Evolutionary conservation across 2,888 invertebrate genomes (phyloP).

Genomic region (Amiota mariae): DNA sequence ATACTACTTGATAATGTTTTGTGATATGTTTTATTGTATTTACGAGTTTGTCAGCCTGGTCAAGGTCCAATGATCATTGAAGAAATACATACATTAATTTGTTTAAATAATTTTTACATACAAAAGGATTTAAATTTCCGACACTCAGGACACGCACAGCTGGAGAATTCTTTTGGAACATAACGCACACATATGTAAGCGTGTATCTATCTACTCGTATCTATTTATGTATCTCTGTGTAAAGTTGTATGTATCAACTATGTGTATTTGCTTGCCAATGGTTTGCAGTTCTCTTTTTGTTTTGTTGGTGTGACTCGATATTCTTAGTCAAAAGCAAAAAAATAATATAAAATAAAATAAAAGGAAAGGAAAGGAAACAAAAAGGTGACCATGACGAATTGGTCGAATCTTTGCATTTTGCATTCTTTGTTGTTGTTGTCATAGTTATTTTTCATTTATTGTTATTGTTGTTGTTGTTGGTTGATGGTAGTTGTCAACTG

Average conservation of each 20-base stretch:
- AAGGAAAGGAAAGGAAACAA: background rate
- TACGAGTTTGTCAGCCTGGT: too few relatives aligned
- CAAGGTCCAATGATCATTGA: too few relatives aligned
- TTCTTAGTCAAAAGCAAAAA: too few relatives aligned
- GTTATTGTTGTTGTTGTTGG: background rate
- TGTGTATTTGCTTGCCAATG: too few relatives aligned
- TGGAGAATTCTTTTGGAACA: conserved; percentile 29
- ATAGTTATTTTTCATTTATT: background rate
- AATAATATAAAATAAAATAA: background rate
- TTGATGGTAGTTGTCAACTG: conserved; percentile 23
- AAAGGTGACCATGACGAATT: conserved; percentile 63
- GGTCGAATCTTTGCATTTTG: conserved; percentile 22
- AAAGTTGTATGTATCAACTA: too few relatives aligned
- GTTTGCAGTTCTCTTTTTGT: conserved; percentile 23
- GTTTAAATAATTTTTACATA: conserved; percentile 54
- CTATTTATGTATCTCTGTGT: too few relatives aligned
- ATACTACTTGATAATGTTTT: too few relatives aligned
- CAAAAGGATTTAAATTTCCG: conserved; percentile 58
- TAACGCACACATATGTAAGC: too few relatives aligned
- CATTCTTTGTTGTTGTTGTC: background rate
- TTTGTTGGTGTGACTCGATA: too few relatives aligned
- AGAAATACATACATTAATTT: conserved; percentile 54
- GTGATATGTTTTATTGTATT: too few relatives aligned
- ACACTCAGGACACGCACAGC: conserved; percentile 49
- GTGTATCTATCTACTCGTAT: too few relatives aligned